Base-by-base conservation (phyloP, 2,888 invertebrate species). In the Gortyna flavago region DNA sequence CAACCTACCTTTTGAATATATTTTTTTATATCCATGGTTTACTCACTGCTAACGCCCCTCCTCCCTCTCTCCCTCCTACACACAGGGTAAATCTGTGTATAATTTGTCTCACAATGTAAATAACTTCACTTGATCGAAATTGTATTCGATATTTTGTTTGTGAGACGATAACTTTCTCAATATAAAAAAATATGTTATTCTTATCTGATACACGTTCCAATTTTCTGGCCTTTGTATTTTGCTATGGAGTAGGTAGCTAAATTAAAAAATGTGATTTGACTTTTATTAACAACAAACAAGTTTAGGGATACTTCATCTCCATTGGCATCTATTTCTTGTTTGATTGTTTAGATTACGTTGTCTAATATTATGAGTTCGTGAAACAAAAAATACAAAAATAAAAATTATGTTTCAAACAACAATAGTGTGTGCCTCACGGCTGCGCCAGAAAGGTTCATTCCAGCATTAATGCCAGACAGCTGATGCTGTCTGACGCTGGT, bases 71-170 rank as follows among this genome's bases (percentile, higher is more conserved):
- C 25, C 54, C 51, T 48, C 48, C 35, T 16, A 79, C 74, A 48
- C 38, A 57, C 25, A 59, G 16, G 25, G n/a, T 35, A 75, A 82
- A 83, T 65, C 71, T 77, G 59, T 64, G 67, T 77, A 71, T 64
- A 77, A 83, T 81, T 76, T 69, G 35, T 83, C 76, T 59, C 66
- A 41, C 59, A 69, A 61, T 71, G 62, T 84, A 74, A 59, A 83
- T 71, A 81, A 66, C 72, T 77, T 74, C 44, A 79, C 41, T 83
- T 79, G 70, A 83, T 62, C 61, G 70, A 62, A 79, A 79, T 79
- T 84, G 21, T 79, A 62, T 74, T 71, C 71, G 66, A 67, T 73
- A 68, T 75, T 75, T 77, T 76, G 67, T 68, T 75, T 51, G 29
- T 32, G 38, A 62, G 44, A 67, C 41, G 57, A 70, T 74, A 72